phyloP scores from a whole-genome alignment of 2,888 invertebrate species.

The Amphipyra tragopoginis region DNA sequence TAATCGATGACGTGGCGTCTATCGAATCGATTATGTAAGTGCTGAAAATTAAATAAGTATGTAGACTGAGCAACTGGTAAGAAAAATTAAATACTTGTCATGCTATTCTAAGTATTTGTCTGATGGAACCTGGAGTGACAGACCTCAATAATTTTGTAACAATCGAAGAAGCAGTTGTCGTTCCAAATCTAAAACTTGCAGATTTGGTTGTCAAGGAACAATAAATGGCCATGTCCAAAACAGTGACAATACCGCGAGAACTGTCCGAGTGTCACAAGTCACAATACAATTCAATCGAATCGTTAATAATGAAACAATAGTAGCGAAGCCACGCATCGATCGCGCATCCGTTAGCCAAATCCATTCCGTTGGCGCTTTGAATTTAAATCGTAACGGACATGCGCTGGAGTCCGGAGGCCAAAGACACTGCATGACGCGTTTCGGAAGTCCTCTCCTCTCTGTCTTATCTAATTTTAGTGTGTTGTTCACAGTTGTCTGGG shows the following conservation, averaged over 20 bases:
- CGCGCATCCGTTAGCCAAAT: constrained; percentile 77
- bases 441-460: constrained; percentile 60
- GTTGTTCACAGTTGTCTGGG: constrained; percentile 49
- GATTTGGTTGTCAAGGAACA: background rate
- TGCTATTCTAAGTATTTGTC: too few relatives aligned
- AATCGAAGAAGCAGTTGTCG: too few relatives aligned
- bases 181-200: constrained; percentile 18
- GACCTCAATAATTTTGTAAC: too few relatives aligned
- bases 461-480: constrained; percentile 55
- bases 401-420: constrained; percentile 66
- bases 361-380: constrained; percentile 74
- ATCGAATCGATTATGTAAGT: constrained; percentile 16
- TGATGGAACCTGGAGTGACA: too few relatives aligned
- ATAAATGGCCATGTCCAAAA: constrained; percentile 51
- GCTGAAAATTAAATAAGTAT: background rate
- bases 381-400: constrained; percentile 81
- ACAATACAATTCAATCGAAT: constrained; percentile 56
- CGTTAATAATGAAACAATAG: constrained; percentile 63
- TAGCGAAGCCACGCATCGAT: constrained; percentile 45
- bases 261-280: constrained; percentile 33
- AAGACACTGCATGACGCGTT: constrained; percentile 66
- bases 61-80: background rate
- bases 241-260: constrained; percentile 48
- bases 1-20: constrained; percentile 18
- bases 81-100: too few relatives aligned